Percentiles rank a stretch among this genome's conserved stretches.
Evolutionary conservation across 1,140 invertebrate genomes (phyloP).

Genomic region (Lerema accius): DNA sequence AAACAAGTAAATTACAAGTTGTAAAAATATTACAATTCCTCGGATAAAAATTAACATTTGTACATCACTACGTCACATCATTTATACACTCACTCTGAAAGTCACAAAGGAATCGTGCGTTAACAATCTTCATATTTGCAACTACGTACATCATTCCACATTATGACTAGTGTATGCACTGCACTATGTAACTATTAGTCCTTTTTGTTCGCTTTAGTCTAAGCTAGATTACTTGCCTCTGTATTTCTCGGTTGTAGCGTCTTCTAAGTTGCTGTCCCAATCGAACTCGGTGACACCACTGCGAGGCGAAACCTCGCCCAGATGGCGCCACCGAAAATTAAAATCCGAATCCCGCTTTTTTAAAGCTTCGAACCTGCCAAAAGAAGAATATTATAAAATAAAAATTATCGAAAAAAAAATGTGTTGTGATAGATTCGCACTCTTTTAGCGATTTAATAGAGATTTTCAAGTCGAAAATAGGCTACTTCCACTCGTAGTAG

Average conservation of each 20-base stretch:
- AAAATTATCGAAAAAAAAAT: no score
- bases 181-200: constrained; percentile 19
- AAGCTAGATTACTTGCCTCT: constrained; percentile 59
- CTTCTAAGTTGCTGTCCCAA: constrained; percentile 92
- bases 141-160: constrained; percentile 19
- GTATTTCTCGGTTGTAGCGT: constrained; percentile 83
- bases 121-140: constrained; percentile 10
- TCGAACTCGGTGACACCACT: constrained; percentile 91
- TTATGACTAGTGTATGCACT: constrained; percentile 49
- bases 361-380: constrained; percentile 88
- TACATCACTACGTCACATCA: constrained; percentile 18
- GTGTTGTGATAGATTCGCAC: no score
- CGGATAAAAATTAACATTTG: constrained; percentile 18
- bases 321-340: constrained; percentile 89
- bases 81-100: neutral
- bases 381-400: no score
- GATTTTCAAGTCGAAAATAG: no score
- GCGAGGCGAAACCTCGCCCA: constrained; percentile 88
- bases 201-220: neutral
- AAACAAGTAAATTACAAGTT: neutral
- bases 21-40: constrained; percentile 21
- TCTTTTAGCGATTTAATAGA: no score
- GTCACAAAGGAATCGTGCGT: constrained; percentile 4
- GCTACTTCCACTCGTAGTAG: no score
- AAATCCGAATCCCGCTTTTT: constrained; percentile 92